Evolutionary conservation across 2,113 vertebrate genomes (phyloP), one percentile per base, ranked within the genome.

Genomic region (Gallinago media): DNA sequence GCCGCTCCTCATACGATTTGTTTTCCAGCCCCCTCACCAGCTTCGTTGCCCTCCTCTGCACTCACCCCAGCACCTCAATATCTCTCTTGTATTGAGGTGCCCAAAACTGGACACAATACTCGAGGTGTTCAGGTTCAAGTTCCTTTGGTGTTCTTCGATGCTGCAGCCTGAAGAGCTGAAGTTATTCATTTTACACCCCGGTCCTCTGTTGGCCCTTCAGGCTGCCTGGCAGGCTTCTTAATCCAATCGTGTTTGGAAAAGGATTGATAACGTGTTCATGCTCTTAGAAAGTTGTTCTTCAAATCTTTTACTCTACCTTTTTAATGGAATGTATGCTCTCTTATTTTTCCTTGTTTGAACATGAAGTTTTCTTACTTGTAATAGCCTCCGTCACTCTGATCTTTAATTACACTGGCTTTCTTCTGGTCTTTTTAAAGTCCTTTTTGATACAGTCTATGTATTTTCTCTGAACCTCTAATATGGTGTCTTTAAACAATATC

Each of bases 391-490:
- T 95, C 8, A 2, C 94, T 94, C 88, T 94, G 91, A 95, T 95
- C 91, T 94, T 95, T 97, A 97, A 96, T 96, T 96, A 86, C 83
- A 76, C 76, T 86, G 63, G 88, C 86, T 94, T 89, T 96, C 86
- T 92, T 84, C 94, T 84, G 68, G 94, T 94, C 95, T 86, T 95
- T 97, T 91, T 12, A 44, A 80, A 94, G 70, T 42, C 89, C 94
- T 94, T 95, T 95, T 88, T 96, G 80, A 91, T 96, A 94, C 65
- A 72, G 68, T 92, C 86, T 0, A 1, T 92, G 55, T 86, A 81
- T 94, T 52, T 95, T 94, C 89, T 67, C 83, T 59, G 79, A 94
- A 83, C 68, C 34, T 94, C 72, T 94, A 91, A 91, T 80, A 84
- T 20, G 55, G 67, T 94, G 88, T 95, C 83, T 95, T 96, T 89